Conservation (phyloP, 2,113 vertebrate species). For the Bujurquina vittata region DNA sequence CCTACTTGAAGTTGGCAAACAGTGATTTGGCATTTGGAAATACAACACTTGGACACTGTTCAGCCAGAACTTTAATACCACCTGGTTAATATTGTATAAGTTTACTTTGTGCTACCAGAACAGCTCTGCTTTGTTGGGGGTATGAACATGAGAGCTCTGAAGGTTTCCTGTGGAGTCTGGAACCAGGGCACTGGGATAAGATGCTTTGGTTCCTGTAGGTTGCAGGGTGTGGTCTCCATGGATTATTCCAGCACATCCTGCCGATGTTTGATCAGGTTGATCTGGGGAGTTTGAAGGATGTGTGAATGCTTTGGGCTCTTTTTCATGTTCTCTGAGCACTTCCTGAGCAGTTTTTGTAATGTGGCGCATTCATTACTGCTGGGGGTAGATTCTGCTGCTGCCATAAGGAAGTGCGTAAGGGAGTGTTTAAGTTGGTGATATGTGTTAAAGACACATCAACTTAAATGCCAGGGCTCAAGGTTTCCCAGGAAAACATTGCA, state of each 20-base stretch:
- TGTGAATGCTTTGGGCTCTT: background rate
- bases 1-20: background rate
- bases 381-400: too few relatives aligned
- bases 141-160: background rate
- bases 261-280: background rate
- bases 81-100: background rate
- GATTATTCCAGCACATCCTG: background rate
- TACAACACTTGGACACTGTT: background rate
- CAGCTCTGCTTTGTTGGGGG: background rate
- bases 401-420: background rate
- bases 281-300: background rate
- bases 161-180: background rate
- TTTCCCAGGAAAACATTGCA: background rate
- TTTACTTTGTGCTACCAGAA: background rate
- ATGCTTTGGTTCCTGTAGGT: background rate
- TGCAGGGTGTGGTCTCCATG: background rate
- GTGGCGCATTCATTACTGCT: too few relatives aligned
- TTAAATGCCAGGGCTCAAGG: background rate
- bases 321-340: background rate
- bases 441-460: background rate
- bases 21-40: background rate
- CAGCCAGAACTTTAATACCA: background rate
- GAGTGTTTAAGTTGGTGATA: background rate
- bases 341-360: background rate
- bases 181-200: background rate